phyloP scores from a whole-genome alignment of 2,888 invertebrate genomes.

The Troides oblongomaculatus region DNA sequence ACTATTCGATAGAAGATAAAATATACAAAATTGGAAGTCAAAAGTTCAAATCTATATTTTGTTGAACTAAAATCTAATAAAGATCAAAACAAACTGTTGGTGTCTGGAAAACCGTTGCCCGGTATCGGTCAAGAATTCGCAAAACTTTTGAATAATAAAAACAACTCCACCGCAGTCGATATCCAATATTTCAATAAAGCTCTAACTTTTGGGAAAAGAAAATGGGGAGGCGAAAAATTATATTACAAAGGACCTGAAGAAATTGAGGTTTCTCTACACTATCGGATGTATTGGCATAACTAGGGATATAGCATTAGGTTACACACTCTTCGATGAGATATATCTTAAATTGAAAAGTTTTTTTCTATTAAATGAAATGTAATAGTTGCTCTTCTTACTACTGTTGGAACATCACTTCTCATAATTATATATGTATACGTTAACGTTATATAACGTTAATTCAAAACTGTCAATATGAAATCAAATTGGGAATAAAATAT shows the following conservation, averaged over 20 bases:
- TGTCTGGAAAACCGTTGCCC: conserved; percentile 49
- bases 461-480: too few relatives aligned
- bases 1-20: not conserved
- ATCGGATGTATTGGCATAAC: conserved; percentile 39
- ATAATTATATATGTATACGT: too few relatives aligned
- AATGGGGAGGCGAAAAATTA: conserved; percentile 74
- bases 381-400: not conserved
- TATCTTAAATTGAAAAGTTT: conserved; percentile 28
- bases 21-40: not conserved
- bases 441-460: too few relatives aligned
- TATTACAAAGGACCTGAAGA: conserved; percentile 69
- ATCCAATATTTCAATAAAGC: conserved; percentile 77
- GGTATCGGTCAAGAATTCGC: conserved; percentile 46
- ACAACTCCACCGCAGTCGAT: conserved; percentile 72
- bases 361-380: conserved; percentile 7
- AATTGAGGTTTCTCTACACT: conserved; percentile 60
- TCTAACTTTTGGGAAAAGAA: conserved; percentile 68
- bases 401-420: not conserved
- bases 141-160: conserved; percentile 70
- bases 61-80: conserved; percentile 1
- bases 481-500: too few relatives aligned
- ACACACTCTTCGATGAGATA: conserved; percentile 32
- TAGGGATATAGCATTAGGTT: conserved; percentile 37
- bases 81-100: conserved; percentile 56
- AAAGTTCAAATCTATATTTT: not conserved